These are phyloP conservation scores for Enhydra lutris DNA, from an alignment of 2,113 vertebrate species.

Conservation along the genomic window DNA sequence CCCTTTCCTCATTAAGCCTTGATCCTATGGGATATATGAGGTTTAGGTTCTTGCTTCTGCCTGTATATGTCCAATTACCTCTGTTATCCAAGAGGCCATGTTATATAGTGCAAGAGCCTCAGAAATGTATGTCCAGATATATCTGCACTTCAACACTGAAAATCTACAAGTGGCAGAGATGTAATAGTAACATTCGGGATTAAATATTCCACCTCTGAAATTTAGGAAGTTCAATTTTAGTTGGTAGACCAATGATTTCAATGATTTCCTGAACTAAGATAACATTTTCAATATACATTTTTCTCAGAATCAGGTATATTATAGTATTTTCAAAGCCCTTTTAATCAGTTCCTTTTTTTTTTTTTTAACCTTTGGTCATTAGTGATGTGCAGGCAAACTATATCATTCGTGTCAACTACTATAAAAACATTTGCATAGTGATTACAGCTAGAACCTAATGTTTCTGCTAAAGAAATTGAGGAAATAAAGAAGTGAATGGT, in stretches of 20 bases:
- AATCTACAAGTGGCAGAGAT: background rate
- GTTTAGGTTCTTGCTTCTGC: background rate
- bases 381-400: background rate
- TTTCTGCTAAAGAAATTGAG: background rate
- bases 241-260: background rate
- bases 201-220: background rate
- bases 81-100: background rate
- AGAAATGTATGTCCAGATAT: background rate
- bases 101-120: background rate
- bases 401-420: background rate
- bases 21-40: fast-evolving
- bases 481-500: background rate
- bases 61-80: background rate
- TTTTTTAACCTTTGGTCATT: background rate
- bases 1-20: background rate
- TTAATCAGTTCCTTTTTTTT: background rate
- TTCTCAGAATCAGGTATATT: background rate
- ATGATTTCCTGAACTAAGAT: background rate
- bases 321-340: background rate
- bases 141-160: background rate
- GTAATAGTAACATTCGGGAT: background rate
- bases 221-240: background rate
- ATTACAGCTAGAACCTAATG: background rate
- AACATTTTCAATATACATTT: background rate
- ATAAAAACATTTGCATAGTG: background rate